These are phyloP conservation scores for Mythimna impura DNA, from an alignment of 2,888 invertebrate genomes.

Conservation along the genomic window DNA sequence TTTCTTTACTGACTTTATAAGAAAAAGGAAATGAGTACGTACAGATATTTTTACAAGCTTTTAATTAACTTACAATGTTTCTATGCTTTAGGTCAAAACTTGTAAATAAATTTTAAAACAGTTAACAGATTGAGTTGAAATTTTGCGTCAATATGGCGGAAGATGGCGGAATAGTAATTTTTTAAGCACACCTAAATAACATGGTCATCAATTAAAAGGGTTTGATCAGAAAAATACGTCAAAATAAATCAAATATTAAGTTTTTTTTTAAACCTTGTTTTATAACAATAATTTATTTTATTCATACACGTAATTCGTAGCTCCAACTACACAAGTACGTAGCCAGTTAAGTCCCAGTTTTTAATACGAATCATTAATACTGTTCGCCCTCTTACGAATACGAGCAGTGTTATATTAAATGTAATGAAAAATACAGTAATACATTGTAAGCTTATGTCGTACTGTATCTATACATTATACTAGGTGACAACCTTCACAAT, in stretches of 20 bases:
- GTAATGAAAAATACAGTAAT: constrained; percentile 86
- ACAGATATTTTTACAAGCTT: too few relatives aligned
- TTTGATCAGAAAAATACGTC: too few relatives aligned
- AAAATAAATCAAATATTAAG: too few relatives aligned
- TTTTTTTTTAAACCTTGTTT: too few relatives aligned
- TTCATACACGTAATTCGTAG: constrained; percentile 31
- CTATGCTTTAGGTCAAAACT: too few relatives aligned
- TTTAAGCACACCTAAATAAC: too few relatives aligned
- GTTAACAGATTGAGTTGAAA: too few relatives aligned
- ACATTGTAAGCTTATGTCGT: constrained; percentile 86
- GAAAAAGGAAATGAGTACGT: background rate
- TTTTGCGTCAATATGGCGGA: too few relatives aligned
- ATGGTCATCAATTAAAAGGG: too few relatives aligned
- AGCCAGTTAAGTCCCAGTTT: constrained; percentile 70
- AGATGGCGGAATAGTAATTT: too few relatives aligned
- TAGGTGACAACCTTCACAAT: constrained; percentile 89
- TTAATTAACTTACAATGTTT: too few relatives aligned
- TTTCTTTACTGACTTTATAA: background rate
- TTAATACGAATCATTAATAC: constrained; percentile 69
- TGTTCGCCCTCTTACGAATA: constrained; percentile 67
- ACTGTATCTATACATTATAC: constrained; percentile 85
- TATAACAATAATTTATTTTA: background rate
- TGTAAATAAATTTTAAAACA: too few relatives aligned
- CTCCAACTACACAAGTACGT: constrained; percentile 51
- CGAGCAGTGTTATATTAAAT: constrained; percentile 73